Base-by-base conservation (phyloP, 1,140 invertebrate genomes). In the Hyposmocoma kahamanoa region DNA sequence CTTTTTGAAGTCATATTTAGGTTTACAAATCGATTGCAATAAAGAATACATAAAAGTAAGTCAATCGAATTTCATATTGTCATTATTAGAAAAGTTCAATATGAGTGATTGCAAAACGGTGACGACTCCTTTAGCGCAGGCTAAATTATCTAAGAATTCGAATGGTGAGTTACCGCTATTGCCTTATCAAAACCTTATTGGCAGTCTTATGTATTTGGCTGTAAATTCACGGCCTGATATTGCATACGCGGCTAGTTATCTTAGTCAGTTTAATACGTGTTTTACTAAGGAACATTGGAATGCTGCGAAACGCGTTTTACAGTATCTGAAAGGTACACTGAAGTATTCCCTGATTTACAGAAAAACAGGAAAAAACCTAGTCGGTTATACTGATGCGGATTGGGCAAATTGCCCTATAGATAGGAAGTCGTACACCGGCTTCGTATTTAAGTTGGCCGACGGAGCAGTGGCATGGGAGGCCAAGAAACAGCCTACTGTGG, bases 1-100 rank as follows among this genome's bases (percentile, higher is more conserved):
- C 4, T 13, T 10, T 10, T 30, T 44, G 11, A 59, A 45, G 30
- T 10, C 64, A 32, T 65, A 48, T 58, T 47, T 72, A 32, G 66
- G 66, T 26, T 41, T 64, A 13, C 50, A 34, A 49, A 41, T 48
- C 21, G 26, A 20, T n/a, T 36, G 24, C 30, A 9, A 48, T 44
- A 43, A 47, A 22, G 1, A 34, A 26, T 10, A 54, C 21, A 22
- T 50, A 39, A 50, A 47, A 41, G 47, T 52, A 44, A 48, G 47
- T 50, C 50, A 61, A 34, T 39, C 52, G 36, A 30, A 26, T 17
- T 66, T 61, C 32, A 53, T 61, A 17, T 26, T 64, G 43, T 4
- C 54, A 30, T 38, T 69, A 10, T 49, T 63, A 26, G 5, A 11
- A 10, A 44, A 44, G n/a, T 53, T 49, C 45, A 18, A 54, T 22